Evolutionary conservation across 2,888 invertebrate species (phyloP).

Genomic region (Synergus umbraculus): DNA sequence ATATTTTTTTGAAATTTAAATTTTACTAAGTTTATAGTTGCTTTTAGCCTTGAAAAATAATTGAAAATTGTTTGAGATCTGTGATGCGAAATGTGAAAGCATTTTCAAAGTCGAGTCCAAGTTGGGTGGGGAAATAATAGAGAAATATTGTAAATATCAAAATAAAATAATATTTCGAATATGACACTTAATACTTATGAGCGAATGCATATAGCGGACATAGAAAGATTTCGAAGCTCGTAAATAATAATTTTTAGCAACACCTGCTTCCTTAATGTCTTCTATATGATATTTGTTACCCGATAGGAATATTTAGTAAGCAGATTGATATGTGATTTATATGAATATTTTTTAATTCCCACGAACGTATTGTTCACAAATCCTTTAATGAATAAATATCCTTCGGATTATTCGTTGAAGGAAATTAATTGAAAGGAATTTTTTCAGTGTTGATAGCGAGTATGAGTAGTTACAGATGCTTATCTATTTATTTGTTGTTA

Average conservation of each 20-base stretch:
- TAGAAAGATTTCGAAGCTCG: constrained; percentile 43
- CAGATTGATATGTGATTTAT: constrained; percentile 65
- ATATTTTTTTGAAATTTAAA: neutral
- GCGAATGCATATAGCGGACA: constrained; percentile 41
- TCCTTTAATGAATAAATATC: constrained; percentile 24
- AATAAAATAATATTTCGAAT: constrained; percentile 42
- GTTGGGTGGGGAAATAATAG: constrained; percentile 16
- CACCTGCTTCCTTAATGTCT: constrained; percentile 72
- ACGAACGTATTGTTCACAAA: constrained; percentile 55
- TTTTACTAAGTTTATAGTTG: neutral
- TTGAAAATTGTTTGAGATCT: constrained; percentile 22
- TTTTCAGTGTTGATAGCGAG: constrained; percentile 74
- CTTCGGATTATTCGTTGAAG: constrained; percentile 40
- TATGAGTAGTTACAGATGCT: constrained; percentile 73
- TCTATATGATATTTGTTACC: constrained; percentile 71
- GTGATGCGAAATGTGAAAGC: constrained; percentile 24
- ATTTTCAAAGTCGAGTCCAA: constrained; percentile 23
- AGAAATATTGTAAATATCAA: constrained; percentile 45
- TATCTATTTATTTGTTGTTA: constrained; percentile 76
- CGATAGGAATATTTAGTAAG: constrained; percentile 68
- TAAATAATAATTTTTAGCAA: constrained; percentile 63
- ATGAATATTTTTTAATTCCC: constrained; percentile 55
- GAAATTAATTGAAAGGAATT: constrained; percentile 58
- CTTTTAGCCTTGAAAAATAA: neutral
- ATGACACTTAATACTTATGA: constrained; percentile 27